These are phyloP conservation scores for Menidia menidia DNA, from an alignment of 2,797 vertebrate species.

Conservation along the genomic window DNA sequence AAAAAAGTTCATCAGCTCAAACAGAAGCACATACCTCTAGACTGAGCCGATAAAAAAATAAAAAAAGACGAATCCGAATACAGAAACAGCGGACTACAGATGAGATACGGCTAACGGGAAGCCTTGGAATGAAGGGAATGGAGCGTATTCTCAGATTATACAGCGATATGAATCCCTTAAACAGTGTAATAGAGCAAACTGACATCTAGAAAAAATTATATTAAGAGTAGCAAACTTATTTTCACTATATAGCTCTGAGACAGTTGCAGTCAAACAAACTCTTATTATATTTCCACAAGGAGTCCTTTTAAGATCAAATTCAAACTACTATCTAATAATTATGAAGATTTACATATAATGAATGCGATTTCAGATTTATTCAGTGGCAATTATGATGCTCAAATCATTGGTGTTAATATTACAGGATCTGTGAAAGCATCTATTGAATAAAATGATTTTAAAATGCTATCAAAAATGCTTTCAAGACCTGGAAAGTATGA, in stretches of 20 bases:
- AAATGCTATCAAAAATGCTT: not conserved
- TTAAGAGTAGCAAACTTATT: not conserved
- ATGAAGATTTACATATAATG: not conserved
- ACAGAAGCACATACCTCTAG: constrained; percentile 2
- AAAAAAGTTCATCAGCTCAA: constrained; percentile 13
- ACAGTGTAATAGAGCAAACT: not conserved
- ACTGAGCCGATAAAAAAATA: not conserved
- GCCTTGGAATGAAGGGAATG: not conserved
- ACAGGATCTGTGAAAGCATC: not conserved
- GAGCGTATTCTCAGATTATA: no score
- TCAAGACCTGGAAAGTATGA: not conserved
- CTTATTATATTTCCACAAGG: not conserved
- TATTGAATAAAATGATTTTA: not conserved
- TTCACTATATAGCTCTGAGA: not conserved
- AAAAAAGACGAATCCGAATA: constrained; percentile 10
- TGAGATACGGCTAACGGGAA: not conserved
- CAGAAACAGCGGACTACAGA: constrained; percentile 3
- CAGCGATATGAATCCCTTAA: not conserved
- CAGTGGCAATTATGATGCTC: no score
- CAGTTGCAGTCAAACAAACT: not conserved
- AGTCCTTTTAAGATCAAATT: not conserved
- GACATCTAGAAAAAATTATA: not conserved
- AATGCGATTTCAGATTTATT: no score
- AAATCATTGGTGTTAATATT: no score
- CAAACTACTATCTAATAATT: not conserved